phyloP scores from a whole-genome alignment of 1,140 invertebrate genomes.

The Metopolophium dirhodum region DNA sequence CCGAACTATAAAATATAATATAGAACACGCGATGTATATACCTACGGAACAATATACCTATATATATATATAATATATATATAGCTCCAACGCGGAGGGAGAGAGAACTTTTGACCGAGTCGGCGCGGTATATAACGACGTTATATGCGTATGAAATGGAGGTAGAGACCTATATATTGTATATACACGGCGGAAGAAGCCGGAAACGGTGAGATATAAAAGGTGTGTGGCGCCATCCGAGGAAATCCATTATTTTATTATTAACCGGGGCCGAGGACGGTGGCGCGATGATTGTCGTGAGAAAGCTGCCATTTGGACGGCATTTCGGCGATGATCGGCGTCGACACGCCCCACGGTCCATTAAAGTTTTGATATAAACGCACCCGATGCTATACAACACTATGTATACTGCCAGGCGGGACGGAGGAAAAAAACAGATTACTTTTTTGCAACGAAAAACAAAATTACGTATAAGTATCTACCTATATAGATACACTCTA shows the following conservation, averaged over 20 bases:
- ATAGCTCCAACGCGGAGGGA: no score
- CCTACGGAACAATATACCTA: neutral
- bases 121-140: no score
- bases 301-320: conserved; percentile 33
- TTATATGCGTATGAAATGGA: no score
- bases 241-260: conserved; percentile 45
- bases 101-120: neutral
- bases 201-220: neutral
- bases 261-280: neutral
- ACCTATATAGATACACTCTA: no score
- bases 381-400: no score
- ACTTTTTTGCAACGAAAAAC: neutral
- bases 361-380: neutral
- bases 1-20: neutral
- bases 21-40: neutral
- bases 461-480: no score
- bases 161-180: no score
- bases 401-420: no score
- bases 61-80: no score
- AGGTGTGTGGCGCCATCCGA: neutral
- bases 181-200: neutral
- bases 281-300: conserved; percentile 38
- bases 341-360: neutral
- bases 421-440: neutral
- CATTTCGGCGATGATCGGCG: neutral